Evolutionary conservation across 2,888 invertebrate genomes (phyloP), one percentile per base, ranked within the genome.

Genomic region (Hydriomena furcata): DNA sequence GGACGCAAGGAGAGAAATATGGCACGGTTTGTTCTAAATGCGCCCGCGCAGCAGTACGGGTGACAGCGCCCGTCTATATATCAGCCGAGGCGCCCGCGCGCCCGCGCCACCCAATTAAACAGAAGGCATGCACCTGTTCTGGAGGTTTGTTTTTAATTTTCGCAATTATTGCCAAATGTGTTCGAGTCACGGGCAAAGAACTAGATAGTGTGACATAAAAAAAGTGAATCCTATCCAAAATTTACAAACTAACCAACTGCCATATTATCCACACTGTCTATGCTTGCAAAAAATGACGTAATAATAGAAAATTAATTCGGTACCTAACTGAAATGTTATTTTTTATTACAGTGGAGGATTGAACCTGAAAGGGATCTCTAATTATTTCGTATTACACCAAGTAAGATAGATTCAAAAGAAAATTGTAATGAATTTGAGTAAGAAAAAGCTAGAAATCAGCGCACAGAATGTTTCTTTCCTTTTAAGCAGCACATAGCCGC

Each of bases 1-100:
- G 79, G 82, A 78, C 82, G 85, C 79, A 81, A 70, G 74, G 83
- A 83, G 85, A 87, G 88, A 89, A 80, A 82, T 88, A 89, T 87
- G 82, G 84, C 76, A 71, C 71, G 80, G 83, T 82, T 82, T 79
- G 84, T 84, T 87, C 84, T 84, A 87, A 86, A 85, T 84, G 80
- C 73, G 83, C 81, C 72, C 66, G 73, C 76, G 76, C 64, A 62
- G 69, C 63, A 66, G 72, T 69, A 71, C 61, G 71, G 73, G 68
- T 73, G 77, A 74, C 78, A 71, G 68, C 61, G 60, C 60, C 64
- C 60, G 63, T 63, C 76, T 76, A 78, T 81, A 81, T 79, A 77
- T 79, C 78, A 80, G 55, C 48, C 58, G 59, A 66, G 66, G 76
- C 57, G 57, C 55, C 55, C 44, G 73, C 76, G 77, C 73, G 55